Base-by-base conservation (phyloP, 1,140 invertebrate species). In the Lutraria rhynchaena region DNA sequence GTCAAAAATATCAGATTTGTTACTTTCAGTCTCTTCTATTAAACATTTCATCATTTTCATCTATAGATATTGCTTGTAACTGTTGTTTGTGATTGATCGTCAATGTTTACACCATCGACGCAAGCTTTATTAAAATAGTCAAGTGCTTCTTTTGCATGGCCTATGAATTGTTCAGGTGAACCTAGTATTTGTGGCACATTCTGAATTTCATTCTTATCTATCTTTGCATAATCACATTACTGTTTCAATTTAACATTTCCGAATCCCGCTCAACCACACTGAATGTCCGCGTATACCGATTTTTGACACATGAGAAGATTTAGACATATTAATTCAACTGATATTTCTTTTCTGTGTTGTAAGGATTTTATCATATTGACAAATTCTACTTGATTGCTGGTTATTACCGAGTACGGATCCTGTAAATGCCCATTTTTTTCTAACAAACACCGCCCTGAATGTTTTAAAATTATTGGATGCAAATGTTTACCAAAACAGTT, bases 331-430 rank as follows among this genome's bases (percentile, higher is more conserved):
- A 67, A 24, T 22, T 44, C 63, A 15, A 67, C 63, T 22, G 63
- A 41, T 11, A 67, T 13, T 44, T 67, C 37, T 67, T 67, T 67
- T 1, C 37, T 7, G 1, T 49, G 22, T 44, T 67, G 35, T 3
- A 67, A 13, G 1, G 35, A 67, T n/a, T 67, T 67, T 44, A 67
- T 44, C n/a, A 46, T 67, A 67, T 67, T 67, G 2, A 67, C 35
- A 11, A 11, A 44, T 46, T 67, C 63, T 44, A 41, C 35, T 24
- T 19, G 24, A 49, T 67, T 67, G 15, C 15, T 44, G 1, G 63
- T 67, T 3, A 60, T 35, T 1, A 29, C 57, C 5, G 57, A 60
- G 19, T 60, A 35, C 4, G 29, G 29, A 19, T 60, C 22, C 4
- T 60, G 37, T 4, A 60, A 35, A 35, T 35, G n/a, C n/a, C n/a